Evolutionary conservation across 2,113 vertebrate genomes (phyloP), one percentile per base, ranked within the genome.

Genomic region (Cervus canadensis): DNA sequence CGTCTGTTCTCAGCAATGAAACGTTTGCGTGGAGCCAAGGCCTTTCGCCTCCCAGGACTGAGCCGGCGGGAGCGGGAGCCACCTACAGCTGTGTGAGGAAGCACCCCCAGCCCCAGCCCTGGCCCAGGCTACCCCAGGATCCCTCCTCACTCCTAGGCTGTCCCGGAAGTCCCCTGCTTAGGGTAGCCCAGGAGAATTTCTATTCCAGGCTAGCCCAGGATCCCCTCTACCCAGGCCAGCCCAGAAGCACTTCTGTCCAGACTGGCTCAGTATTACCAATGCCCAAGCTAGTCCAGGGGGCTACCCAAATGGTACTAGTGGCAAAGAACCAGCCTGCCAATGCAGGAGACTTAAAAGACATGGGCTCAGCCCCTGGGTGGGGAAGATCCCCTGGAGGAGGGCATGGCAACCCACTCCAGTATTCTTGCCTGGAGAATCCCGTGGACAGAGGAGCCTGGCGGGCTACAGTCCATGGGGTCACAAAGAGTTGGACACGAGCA

Each of bases 21-120:
- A 95, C 99, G 99, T 90, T 99, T 99, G 97, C 99, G 99, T 1
- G 98, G 91, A 98, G 97, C 33, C 91, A 99, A 99, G 98, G 99
- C 99, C 21, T 99, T 99, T 97, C 99, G 99, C 64, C 99, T 99
- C 57, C 99, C 99, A 0, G 99, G 99, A 2, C 90, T 99, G 81
- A 99, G 99, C 98, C 99, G 99, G 19, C 99, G 98, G 91, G 99
- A 99, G 95, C 99, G 99, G 76, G 99, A 99, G 62, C 98, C 99
- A 0, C 97, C 67, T 3, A 48, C 93, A 98, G 99, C 74, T 98
- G 99, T 4, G 99, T 98, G 99, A 99, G 98, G 4, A 74, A 19
- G 25, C 23, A 25, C 10, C 30, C 30, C 56, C 78, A 40, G 1
- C 98, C n/a, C 21, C 2, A 5, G 5, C 9, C 2, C 25, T 3